Evolutionary conservation across 2,113 vertebrate species (phyloP), one percentile per base, ranked within the genome.

Genomic region (Psittacus erithacus): DNA sequence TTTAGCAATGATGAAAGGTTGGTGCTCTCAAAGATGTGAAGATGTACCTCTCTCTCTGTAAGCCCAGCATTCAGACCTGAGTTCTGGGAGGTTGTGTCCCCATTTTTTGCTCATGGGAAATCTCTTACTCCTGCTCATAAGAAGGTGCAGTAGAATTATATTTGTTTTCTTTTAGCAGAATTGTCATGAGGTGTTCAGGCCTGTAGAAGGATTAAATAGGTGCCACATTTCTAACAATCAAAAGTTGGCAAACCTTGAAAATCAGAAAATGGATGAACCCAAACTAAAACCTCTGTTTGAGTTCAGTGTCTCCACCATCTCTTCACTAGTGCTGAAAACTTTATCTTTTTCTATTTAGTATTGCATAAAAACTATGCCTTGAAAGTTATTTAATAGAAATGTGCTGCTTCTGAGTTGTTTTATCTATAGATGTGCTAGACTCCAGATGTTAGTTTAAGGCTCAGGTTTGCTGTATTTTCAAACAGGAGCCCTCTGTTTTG

Each of bases 361-460:
- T 68, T 67, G 22, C 13, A 71, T 79, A 81, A 75, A 65, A 6
- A n/a, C 38, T 19, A 29, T 0, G 1, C 9, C 14, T 31, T 70
- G 7, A n/a, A 68, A 82, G 44, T 67, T 83, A 33, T 8, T 70
- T 25, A 53, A 62, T 28, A 16, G 38, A 77, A 75, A 71, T 28
- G 3, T 31, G 69, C 75, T 59, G 39, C 63, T 71, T 69, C 78
- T 49, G 50, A 65, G n/a, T 71, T 27, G 22, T 41, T 93, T 70
- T 75, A 91, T 27, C 11, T 70, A 65, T n/a, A 86, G 35, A 73
- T 73, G 20, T 86, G 31, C 43, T 78, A 67, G 44, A 28, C 22
- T 94, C 90, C 67, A 94, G 93, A 86, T 88, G 76, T 86, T 96
- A 90, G 31, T 20, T 90, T 83, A 78, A 86, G 68, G 46, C 60